These are phyloP conservation scores for Babyrousa celebensis DNA, from an alignment of 2,797 vertebrate species.

Conservation along the genomic window DNA sequence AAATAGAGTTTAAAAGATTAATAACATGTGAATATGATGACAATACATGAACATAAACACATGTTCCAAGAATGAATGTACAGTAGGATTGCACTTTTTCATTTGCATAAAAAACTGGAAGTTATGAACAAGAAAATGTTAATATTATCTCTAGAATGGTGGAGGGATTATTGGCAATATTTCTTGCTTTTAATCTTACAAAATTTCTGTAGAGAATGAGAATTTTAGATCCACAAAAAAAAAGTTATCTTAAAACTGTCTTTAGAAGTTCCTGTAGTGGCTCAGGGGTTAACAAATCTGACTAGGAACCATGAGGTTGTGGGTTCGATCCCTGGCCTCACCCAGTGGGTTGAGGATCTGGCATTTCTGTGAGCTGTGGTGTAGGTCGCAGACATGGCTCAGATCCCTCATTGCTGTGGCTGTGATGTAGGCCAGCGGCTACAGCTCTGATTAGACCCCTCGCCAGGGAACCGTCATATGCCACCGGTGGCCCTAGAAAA, in stretches of 20 bases:
- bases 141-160: not conserved
- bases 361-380: no score
- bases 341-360: no score
- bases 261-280: not conserved
- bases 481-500: no score
- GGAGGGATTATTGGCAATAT: not conserved
- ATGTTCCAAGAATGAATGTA: not conserved
- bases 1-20: conserved; percentile 48
- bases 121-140: conserved; percentile 14
- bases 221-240: not conserved
- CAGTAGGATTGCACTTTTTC: conserved; percentile 5
- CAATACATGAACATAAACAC: conserved; percentile 12
- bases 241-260: not conserved
- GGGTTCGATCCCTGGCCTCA: no score
- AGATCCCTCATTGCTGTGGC: no score
- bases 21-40: not conserved
- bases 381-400: no score
- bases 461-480: no score
- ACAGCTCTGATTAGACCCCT: no score
- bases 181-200: conserved; percentile 42
- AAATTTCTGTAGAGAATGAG: conserved; percentile 1
- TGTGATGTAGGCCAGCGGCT: no score
- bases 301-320: no score
- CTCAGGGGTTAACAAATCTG: no score
- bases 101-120: not conserved